Base-by-base conservation (phyloP, 2,888 invertebrate genomes). In the Perdita meconis region DNA sequence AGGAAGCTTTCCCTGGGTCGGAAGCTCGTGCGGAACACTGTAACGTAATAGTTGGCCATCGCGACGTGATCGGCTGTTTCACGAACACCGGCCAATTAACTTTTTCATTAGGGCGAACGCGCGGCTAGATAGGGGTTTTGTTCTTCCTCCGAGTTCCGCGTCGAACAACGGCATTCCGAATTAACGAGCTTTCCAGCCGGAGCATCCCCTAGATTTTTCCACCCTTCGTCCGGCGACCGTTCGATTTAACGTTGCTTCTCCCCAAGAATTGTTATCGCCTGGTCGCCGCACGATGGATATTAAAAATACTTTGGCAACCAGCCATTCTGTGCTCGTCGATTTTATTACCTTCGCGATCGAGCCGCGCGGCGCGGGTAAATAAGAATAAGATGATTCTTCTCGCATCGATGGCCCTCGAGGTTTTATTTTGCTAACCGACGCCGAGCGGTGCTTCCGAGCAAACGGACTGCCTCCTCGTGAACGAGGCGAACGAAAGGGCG, bases 51-150 rank as follows among this genome's bases (percentile, higher is more conserved):
- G 50, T 24, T 13, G 42, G 66, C 24, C 55, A 79, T 60, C 65
- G 57, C 40, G 64, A 51, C 47, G 64, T 53, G 63, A 63, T 51
- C 53, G 63, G 53, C 59, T 51, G 77, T 80, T 82, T 70, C 68
- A 72, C 73, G 40, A 76, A 65, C 70, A 70, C 67, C 56, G 75
- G 50, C 71, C 81, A 83, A 83, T 83, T 83, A 83, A 81, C 78
- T 81, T 83, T 83, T 83, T 83, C 83, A 77, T 80, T 80, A 74
- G 67, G 24, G 51, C 65, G 55, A 60, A 61, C 75, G 78, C 75
- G 78, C 47, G 78, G 70, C 65, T 69, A 47, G 74, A 34, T 24
- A 13, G 53, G 6, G 22, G 70, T 82, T 82, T 69, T 66, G 65
- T 77, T 71, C 68, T 42, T 68, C 51, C n/a, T 50, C 42, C 68